A percentile compares a stretch with the other conserved stretches of the same genome.
Evolutionary conservation across 2,113 vertebrate genomes (phyloP).

Genomic region (Vireo altiloquus): DNA sequence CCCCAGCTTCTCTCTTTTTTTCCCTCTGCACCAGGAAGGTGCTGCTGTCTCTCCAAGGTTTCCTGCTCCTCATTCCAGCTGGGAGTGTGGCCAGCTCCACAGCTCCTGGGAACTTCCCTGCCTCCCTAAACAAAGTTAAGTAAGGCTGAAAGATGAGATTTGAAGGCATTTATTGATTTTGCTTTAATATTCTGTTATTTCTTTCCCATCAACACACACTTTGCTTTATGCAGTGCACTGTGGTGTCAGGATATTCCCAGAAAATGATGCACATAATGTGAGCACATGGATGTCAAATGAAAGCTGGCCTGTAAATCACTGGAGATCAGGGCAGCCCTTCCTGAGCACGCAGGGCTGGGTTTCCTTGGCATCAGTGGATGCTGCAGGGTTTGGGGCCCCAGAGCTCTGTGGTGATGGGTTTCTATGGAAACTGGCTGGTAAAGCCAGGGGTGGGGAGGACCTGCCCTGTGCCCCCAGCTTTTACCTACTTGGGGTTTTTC

Average conservation of each 20-base stretch:
- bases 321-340: background rate
- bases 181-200: background rate
- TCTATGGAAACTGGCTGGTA: background rate
- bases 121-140: background rate
- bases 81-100: background rate
- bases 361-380: background rate
- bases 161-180: slow-evolving; percentile 3
- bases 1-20: background rate
- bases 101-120: background rate
- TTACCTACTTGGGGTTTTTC: background rate
- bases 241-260: background rate
- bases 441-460: background rate
- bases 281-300: background rate
- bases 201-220: background rate
- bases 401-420: background rate
- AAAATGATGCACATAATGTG: background rate
- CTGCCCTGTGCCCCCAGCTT: background rate
- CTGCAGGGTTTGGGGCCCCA: background rate
- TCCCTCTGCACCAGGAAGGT: background rate
- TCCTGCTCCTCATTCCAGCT: background rate
- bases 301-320: background rate
- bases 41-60: background rate
- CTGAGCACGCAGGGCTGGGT: accelerated
- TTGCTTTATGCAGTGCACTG: background rate
- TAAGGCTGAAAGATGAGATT: background rate